Evolutionary conservation across 2,797 vertebrate species (phyloP).

Genomic region (Epinephelus awoara): DNA sequence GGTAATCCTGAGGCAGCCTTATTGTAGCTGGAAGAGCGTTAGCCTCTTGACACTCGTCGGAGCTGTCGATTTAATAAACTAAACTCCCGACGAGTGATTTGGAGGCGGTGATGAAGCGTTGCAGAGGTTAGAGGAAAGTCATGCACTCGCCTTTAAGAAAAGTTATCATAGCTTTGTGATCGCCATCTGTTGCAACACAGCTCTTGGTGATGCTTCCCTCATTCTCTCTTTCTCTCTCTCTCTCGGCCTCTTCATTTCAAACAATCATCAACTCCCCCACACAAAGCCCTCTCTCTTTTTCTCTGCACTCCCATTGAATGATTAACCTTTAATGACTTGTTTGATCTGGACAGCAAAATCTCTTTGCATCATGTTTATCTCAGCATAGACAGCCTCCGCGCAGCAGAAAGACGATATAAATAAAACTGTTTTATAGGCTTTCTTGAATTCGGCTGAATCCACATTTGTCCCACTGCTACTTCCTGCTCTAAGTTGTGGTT

Average conservation of each 20-base stretch:
- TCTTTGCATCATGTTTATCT: conserved; percentile 18
- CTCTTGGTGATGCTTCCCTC: neutral
- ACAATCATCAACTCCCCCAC: conserved; percentile 53
- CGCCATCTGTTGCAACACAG: conserved; percentile 25
- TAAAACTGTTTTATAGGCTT: conserved; percentile 59
- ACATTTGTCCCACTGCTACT: conserved; percentile 57
- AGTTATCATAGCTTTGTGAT: conserved; percentile 4
- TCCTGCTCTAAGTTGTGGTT: conserved; percentile 69
- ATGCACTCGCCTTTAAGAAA: conserved; percentile 8
- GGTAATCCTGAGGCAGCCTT: conserved; percentile 61
- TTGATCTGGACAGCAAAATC: conserved; percentile 45
- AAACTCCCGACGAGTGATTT: conserved; percentile 35
- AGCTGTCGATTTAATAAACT: conserved; percentile 55
- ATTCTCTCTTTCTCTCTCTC: neutral
- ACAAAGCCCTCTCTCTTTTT: conserved; percentile 19
- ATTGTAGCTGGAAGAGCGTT: conserved; percentile 42
- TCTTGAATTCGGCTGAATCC: conserved; percentile 67
- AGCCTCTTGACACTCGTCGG: conserved; percentile 37
- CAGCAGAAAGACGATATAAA: conserved; percentile 54
- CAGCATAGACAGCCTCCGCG: neutral
- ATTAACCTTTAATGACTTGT: conserved; percentile 67
- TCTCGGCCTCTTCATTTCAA: conserved; percentile 37
- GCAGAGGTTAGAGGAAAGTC: conserved; percentile 43
- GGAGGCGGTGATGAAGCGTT: conserved; percentile 22
- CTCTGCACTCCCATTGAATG: conserved; percentile 51